These are phyloP conservation scores for Chaetorhynchus papuensis DNA, from an alignment of 2,113 vertebrate species.

Conservation along the genomic window DNA sequence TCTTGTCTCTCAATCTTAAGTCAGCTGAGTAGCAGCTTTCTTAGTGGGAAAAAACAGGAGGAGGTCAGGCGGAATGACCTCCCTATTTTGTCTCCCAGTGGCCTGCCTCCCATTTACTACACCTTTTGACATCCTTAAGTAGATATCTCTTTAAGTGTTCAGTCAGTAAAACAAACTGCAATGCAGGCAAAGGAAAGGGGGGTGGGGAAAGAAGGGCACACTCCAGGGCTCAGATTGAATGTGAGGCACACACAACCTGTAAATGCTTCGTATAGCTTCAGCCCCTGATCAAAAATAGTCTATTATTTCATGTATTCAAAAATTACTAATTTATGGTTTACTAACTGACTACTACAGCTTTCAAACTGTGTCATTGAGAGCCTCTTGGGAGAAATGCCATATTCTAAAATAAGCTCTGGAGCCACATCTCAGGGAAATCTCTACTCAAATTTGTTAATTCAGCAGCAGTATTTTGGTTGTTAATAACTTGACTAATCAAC, in stretches of 20 bases:
- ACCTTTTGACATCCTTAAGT: constrained; percentile 83
- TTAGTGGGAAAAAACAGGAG: constrained; percentile 77
- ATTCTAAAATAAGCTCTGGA: neutral
- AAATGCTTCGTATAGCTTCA: neutral
- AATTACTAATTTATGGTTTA: neutral
- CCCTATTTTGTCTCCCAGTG: constrained; percentile 19
- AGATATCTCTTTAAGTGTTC: constrained; percentile 79
- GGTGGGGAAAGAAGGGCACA: neutral
- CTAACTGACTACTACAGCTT: neutral
- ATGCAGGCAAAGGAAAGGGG: constrained; percentile 10
- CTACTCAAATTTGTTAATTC: neutral
- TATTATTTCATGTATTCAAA: neutral
- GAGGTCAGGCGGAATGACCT: constrained; percentile 80
- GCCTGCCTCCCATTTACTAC: constrained; percentile 71
- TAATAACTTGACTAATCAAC: neutral
- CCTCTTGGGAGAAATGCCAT: neutral
- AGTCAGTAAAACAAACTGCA: constrained; percentile 72
- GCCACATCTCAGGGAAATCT: neutral
- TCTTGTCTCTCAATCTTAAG: constrained; percentile 70
- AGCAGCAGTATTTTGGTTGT: neutral
- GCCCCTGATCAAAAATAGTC: neutral
- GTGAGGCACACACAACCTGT: accelerated
- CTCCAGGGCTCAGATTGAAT: neutral
- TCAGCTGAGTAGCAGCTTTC: constrained; percentile 74
- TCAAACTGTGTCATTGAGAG: neutral